Conservation (phyloP, 64 coral and sea anemone species). For the Pachyseris speciosa region DNA sequence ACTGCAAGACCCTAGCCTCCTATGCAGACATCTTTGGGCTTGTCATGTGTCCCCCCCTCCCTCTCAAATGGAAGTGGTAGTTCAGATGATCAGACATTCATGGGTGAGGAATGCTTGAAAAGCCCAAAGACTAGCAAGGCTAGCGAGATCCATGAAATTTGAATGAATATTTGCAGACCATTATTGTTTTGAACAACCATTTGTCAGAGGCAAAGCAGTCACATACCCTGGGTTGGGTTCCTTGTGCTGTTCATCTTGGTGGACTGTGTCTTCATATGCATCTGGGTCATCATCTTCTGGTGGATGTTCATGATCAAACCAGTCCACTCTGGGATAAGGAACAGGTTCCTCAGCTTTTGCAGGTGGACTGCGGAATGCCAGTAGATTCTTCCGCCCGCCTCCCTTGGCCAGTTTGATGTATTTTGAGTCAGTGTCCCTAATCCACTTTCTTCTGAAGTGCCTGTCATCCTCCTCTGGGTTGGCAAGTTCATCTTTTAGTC, state of each 20-base stretch:
- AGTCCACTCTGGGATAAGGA: slow-evolving; percentile 86
- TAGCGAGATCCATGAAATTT: too few relatives aligned
- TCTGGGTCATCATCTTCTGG: slow-evolving; percentile 65
- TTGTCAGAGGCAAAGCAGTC: neutral
- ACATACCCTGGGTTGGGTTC: slow-evolving; percentile 35
- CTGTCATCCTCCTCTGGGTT: slow-evolving; percentile 78
- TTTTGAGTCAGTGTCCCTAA: slow-evolving; percentile 97
- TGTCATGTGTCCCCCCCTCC: too few relatives aligned
- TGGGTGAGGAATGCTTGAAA: too few relatives aligned
- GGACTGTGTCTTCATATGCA: neutral
- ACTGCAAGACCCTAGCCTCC: too few relatives aligned
- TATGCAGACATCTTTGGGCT: too few relatives aligned
- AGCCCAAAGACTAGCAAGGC: too few relatives aligned
- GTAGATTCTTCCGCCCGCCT: slow-evolving; percentile 81
- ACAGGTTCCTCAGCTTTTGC: slow-evolving; percentile 52
- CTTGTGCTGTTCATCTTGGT: neutral
- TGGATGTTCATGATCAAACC: slow-evolving; percentile 96
- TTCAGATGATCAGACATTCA: too few relatives aligned
- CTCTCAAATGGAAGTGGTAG: too few relatives aligned
- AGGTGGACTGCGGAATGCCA: slow-evolving; percentile 73
- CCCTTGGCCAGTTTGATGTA: slow-evolving; percentile 93
- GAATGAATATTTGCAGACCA: too few relatives aligned
- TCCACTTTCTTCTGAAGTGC: slow-evolving; percentile 93
- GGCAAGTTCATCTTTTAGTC: slow-evolving; percentile 67
- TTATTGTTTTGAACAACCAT: neutral